Conservation (phyloP, 2,888 invertebrate genomes). For the Oligia strigilis region DNA sequence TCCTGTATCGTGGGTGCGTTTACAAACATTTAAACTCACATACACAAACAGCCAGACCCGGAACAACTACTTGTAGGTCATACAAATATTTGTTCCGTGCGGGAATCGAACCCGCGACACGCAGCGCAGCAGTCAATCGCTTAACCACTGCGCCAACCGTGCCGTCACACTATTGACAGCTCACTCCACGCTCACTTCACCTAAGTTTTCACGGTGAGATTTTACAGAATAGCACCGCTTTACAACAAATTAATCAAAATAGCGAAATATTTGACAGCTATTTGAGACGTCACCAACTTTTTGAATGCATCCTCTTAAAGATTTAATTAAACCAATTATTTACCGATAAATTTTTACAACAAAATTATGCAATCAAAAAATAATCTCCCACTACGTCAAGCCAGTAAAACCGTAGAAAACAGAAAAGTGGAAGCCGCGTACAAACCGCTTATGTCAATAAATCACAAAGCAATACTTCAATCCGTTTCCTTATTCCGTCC, state of each 20-base stretch:
- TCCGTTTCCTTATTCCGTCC: conserved; percentile 83
- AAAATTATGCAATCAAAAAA: background rate
- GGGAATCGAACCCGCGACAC: too few species aligned
- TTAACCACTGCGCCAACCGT: too few species aligned
- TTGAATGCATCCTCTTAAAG: background rate
- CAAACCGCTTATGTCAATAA: conserved; percentile 78
- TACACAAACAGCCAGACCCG: too few species aligned
- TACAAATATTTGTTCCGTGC: too few species aligned
- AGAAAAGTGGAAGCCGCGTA: conserved; percentile 50
- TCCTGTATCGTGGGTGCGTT: too few species aligned
- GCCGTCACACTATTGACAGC: too few species aligned
- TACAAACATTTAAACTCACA: too few species aligned
- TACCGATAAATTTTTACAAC: background rate
- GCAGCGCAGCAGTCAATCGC: too few species aligned
- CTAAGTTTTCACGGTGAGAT: too few species aligned
- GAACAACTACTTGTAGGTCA: too few species aligned
- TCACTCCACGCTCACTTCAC: too few species aligned
- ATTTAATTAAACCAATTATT: background rate
- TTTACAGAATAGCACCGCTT: background rate
- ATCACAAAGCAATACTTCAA: conserved; percentile 72
- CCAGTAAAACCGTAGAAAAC: conserved; percentile 41
- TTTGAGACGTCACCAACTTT: background rate
- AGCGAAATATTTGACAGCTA: background rate
- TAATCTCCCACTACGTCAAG: background rate
- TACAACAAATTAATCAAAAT: background rate